Conservation (phyloP, 2,888 invertebrate species). For the Erynnis tages region DNA sequence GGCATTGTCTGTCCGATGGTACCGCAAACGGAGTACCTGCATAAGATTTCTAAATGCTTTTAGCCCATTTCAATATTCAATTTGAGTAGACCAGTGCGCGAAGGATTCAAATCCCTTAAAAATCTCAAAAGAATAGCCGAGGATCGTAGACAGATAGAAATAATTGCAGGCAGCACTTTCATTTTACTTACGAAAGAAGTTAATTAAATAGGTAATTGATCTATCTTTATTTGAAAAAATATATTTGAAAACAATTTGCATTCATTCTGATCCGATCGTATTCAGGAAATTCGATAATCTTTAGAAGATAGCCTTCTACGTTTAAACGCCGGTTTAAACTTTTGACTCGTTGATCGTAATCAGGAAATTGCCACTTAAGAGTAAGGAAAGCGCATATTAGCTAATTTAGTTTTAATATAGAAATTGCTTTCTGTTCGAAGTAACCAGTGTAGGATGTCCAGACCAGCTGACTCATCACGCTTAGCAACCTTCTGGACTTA, state of each 20-base stretch:
- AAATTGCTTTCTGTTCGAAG: neutral
- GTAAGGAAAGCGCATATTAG: neutral
- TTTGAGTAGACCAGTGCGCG: constrained; percentile 14
- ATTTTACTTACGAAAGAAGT: too few relatives aligned
- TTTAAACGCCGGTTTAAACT: neutral
- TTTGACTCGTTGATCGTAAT: neutral
- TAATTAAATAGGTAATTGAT: too few relatives aligned
- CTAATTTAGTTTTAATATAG: neutral
- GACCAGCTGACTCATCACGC: neutral
- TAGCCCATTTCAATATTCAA: constrained; percentile 8
- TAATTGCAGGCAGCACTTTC: too few relatives aligned
- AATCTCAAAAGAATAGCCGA: too few relatives aligned
- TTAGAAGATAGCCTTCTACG: too few relatives aligned
- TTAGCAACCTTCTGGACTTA: neutral
- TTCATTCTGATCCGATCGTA: neutral
- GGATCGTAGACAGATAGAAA: too few relatives aligned
- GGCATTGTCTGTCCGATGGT: constrained; percentile 62
- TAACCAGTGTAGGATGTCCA: too few relatives aligned
- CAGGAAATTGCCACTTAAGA: neutral
- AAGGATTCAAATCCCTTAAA: too few relatives aligned
- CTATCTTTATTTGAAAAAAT: too few relatives aligned
- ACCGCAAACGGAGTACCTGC: constrained; percentile 11
- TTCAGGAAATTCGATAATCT: neutral
- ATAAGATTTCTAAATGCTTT: constrained; percentile 20
- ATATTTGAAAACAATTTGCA: too few relatives aligned